Conservation (phyloP, 2,888 invertebrate genomes). For the Nemoura dubitans region DNA sequence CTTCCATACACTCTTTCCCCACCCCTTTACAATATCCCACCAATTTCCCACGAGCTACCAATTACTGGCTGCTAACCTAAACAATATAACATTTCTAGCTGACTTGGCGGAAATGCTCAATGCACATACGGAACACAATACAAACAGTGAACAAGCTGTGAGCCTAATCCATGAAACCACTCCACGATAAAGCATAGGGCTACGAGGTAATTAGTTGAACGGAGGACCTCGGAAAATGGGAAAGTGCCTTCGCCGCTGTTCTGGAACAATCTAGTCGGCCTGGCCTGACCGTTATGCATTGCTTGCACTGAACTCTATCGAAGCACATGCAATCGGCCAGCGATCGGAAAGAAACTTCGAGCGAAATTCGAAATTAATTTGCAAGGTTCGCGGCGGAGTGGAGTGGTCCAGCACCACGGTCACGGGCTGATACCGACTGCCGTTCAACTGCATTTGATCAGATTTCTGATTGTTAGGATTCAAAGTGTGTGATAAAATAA, state of each 20-base stretch:
- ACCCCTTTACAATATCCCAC: neutral
- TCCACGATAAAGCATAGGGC: slow-evolving; percentile 15
- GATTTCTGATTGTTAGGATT: neutral
- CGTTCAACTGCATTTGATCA: too few relatives aligned
- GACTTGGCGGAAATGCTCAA: slow-evolving; percentile 21
- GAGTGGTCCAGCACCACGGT: too few relatives aligned
- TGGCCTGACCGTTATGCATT: neutral
- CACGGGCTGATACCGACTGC: too few relatives aligned
- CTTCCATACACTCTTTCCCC: neutral
- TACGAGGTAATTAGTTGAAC: slow-evolving; percentile 28
- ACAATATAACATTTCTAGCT: slow-evolving; percentile 40
- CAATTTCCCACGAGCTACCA: slow-evolving; percentile 30
- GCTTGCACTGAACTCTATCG: neutral
- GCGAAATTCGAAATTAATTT: too few relatives aligned
- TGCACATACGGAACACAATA: slow-evolving; percentile 34
- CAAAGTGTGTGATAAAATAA: neutral
- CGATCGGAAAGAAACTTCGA: too few relatives aligned
- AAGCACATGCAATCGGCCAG: neutral
- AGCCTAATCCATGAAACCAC: slow-evolving; percentile 35
- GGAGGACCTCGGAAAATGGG: neutral
- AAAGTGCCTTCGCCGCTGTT: slow-evolving; percentile 13
- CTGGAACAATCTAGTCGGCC: neutral
- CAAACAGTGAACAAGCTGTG: slow-evolving; percentile 31
- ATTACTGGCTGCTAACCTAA: slow-evolving; percentile 42
- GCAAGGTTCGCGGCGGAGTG: too few relatives aligned